Conservation (phyloP, 2,113 vertebrate genomes). For the Odontesthes bonariensis region DNA sequence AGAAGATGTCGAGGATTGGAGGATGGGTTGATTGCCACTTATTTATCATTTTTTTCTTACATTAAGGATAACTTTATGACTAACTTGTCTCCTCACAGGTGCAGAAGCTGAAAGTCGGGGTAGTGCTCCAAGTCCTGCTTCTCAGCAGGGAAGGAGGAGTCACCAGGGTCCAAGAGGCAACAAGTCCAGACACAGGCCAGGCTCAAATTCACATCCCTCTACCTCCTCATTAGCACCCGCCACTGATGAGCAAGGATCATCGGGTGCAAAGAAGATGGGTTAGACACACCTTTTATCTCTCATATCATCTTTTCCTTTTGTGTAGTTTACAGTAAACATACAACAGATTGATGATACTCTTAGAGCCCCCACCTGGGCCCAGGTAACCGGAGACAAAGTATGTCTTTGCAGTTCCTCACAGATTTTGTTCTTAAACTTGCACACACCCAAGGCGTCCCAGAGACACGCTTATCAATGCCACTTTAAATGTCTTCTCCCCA, state of each 20-base stretch:
- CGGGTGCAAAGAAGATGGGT: constrained; percentile 89
- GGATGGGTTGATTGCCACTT: no score
- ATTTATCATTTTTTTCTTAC: no score
- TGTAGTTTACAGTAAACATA: not conserved
- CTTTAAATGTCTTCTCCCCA: constrained; percentile 71
- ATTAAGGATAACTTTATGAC: not conserved
- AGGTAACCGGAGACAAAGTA: not conserved
- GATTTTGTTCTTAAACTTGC: not conserved
- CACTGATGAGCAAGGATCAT: constrained; percentile 79
- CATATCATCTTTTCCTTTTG: not conserved
- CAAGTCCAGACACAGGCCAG: constrained; percentile 80
- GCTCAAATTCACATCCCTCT: constrained; percentile 70
- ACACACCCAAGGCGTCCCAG: not conserved
- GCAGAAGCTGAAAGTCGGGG: constrained; percentile 81
- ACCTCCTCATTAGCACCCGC: constrained; percentile 47
- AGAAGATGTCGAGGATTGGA: no score
- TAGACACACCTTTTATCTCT: constrained; percentile 43
- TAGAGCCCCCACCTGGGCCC: no score
- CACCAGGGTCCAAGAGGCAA: constrained; percentile 75
- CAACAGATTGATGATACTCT: not conserved
- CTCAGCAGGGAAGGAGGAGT: constrained; percentile 67
- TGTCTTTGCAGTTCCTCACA: not conserved
- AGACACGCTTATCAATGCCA: not conserved
- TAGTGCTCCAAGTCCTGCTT: constrained; percentile 77
- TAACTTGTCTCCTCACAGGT: constrained; percentile 65